Evolutionary conservation across 2,888 invertebrate genomes (phyloP).

Genomic region (Allophyes oxyacanthae): DNA sequence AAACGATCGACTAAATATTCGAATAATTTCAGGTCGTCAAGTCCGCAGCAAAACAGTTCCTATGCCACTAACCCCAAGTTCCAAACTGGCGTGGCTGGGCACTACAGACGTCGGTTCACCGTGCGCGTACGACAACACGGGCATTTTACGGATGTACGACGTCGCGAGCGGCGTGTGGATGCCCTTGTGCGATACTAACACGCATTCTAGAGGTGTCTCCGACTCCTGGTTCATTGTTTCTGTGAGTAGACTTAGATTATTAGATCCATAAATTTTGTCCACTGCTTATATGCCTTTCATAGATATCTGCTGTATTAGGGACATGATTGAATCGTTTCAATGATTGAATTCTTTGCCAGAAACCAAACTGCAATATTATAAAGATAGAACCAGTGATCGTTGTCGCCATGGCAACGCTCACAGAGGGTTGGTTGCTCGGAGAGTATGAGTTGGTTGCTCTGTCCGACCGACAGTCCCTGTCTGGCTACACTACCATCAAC

Average conservation of each 20-base stretch:
- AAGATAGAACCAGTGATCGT: too few species aligned
- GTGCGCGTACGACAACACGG: conserved; percentile 93
- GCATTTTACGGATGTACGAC: conserved; percentile 92
- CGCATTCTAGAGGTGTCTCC: conserved; percentile 86
- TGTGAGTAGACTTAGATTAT: conserved; percentile 82
- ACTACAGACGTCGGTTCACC: conserved; percentile 95
- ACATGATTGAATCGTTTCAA: too few species aligned
- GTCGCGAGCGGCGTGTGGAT: conserved; percentile 93
- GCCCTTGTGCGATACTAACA: conserved; percentile 93
- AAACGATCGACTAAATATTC: not conserved
- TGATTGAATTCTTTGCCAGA: too few species aligned
- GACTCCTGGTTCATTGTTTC: conserved; percentile 85
- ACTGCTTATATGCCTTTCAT: too few species aligned
- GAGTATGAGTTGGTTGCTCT: too few species aligned
- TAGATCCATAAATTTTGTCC: not conserved
- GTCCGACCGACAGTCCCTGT: too few species aligned
- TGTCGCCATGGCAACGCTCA: too few species aligned
- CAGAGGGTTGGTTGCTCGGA: too few species aligned
- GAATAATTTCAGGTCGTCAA: conserved; percentile 72
- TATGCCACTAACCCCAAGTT: conserved; percentile 91
- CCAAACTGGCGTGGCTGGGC: conserved; percentile 93
- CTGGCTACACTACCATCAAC: too few species aligned
- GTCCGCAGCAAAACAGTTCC: conserved; percentile 84
- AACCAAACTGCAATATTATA: too few species aligned
- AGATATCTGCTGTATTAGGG: too few species aligned